Evolutionary conservation across 92 coral and sea anemone genomes (phyloP), one percentile per base, ranked within the genome.

Genomic region (Isaurus tuberculatus): DNA sequence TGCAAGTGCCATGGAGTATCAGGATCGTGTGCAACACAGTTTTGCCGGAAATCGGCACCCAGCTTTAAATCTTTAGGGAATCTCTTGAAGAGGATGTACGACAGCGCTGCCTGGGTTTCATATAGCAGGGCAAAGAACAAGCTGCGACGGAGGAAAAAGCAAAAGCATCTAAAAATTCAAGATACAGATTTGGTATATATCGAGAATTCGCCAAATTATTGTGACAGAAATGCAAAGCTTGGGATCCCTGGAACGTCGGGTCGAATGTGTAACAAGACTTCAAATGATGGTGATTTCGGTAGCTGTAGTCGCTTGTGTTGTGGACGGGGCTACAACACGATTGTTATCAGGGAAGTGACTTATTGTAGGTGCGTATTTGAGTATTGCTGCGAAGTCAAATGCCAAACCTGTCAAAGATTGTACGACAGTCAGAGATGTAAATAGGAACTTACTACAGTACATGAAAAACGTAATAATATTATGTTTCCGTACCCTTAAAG

Each of bases 1-100:
- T 95, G 98, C 84, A 97, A 97, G 30, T 95, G 98, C 66, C 97
- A 95, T 70, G 98, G 98, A 36, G 94, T 93, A 20, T 91, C 98
- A 11, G 91, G 91, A 73, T 94, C 98, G 8, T 93, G 98, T 57
- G 82, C 97, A 7, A 72, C 91, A 17, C 86, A 86, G 64, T 91
- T 98, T 13, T 95, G 98, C 85, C 88, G 94, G 94, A 75, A 87
- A 31, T 85, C 90, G 4, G 84, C 91, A 63, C 98, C 98, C 2
- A 86, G 64, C 43, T 95, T 95, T 70, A 70, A 65, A 5, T 84
- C 81, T 73, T 85, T 95, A 29, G 98, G 98, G 3, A 73, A 85
- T 29, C 46, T 36, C 23, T 73, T 95, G 29, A 95, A 93, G 74
- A 65, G 85, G 43, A 84, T 85, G 55, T 93, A 95, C 83, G 87